phyloP scores from a whole-genome alignment of 2,797 vertebrate genomes.

The Podarcis siculus region DNA sequence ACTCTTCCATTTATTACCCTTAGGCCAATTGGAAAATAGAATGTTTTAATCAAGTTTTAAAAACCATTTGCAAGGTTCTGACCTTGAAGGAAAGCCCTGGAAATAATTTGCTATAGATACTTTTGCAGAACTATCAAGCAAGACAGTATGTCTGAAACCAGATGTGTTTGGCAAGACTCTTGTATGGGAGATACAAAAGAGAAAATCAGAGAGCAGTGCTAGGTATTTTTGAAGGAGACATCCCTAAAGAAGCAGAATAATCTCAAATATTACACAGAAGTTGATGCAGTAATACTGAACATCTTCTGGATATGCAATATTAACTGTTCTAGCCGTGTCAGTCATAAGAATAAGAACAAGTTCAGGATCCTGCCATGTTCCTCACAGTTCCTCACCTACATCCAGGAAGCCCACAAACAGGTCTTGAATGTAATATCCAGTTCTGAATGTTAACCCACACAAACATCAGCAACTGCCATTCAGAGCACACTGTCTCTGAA shows the following conservation, averaged over 20 bases:
- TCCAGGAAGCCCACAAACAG: not conserved
- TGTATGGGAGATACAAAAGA: not conserved
- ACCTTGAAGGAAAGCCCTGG: conserved; percentile 20
- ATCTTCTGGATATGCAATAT: not conserved
- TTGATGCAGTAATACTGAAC: conserved; percentile 5
- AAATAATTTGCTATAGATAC: conserved; percentile 30
- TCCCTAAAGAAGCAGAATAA: conserved; percentile 10
- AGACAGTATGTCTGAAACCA: conserved; percentile 17
- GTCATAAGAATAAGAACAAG: not conserved
- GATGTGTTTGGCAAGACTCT: conserved; percentile 14
- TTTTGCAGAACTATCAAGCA: conserved; percentile 3
- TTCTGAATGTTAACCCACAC: not conserved
- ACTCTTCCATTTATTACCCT: conserved; percentile 24
- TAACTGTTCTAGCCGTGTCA: conserved; percentile 17
- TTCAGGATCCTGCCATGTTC: not conserved
- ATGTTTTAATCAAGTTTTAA: conserved; percentile 53
- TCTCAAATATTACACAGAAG: conserved; percentile 1
- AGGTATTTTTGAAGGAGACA: conserved; percentile 17
- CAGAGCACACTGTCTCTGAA: too few relatives aligned
- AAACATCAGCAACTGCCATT: too few relatives aligned
- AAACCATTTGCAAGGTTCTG: conserved; percentile 35
- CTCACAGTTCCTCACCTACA: not conserved
- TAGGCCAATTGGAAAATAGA: conserved; percentile 20
- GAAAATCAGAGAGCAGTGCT: not conserved
- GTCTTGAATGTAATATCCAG: not conserved